phyloP scores from a whole-genome alignment of 2,797 vertebrate species.

The Limnodromus scolopaceus region DNA sequence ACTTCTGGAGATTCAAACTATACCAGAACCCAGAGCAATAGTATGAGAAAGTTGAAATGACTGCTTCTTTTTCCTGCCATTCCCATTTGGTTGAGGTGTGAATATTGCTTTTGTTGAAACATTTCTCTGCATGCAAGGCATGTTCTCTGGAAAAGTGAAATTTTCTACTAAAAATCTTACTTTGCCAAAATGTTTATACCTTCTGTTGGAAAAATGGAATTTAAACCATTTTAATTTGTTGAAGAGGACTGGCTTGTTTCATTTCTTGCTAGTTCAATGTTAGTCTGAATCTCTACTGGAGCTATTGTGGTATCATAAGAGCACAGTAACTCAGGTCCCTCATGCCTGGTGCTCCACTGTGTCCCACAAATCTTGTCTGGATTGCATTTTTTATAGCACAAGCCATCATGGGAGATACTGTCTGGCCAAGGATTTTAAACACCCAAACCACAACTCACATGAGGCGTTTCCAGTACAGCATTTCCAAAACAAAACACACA shows the following conservation, averaged over 20 bases:
- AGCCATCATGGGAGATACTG: neutral
- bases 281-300: neutral
- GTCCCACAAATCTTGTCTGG: neutral
- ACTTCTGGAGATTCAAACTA: neutral
- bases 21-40: neutral
- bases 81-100: neutral
- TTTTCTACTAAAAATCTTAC: neutral
- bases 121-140: neutral
- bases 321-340: neutral
- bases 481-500: constrained; percentile 43
- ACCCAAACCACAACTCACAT: constrained; percentile 4
- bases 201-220: neutral
- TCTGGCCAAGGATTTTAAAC: neutral
- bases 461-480: neutral
- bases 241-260: neutral
- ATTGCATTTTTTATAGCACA: neutral
- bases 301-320: neutral
- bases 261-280: neutral
- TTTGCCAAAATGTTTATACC: neutral
- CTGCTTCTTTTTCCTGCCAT: neutral
- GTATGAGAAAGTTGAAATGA: neutral
- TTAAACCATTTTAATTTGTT: neutral
- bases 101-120: neutral
- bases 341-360: neutral
- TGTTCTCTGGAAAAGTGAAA: neutral